These are phyloP conservation scores for Falco biarmicus DNA, from an alignment of 2,797 vertebrate genomes.

Conservation along the genomic window DNA sequence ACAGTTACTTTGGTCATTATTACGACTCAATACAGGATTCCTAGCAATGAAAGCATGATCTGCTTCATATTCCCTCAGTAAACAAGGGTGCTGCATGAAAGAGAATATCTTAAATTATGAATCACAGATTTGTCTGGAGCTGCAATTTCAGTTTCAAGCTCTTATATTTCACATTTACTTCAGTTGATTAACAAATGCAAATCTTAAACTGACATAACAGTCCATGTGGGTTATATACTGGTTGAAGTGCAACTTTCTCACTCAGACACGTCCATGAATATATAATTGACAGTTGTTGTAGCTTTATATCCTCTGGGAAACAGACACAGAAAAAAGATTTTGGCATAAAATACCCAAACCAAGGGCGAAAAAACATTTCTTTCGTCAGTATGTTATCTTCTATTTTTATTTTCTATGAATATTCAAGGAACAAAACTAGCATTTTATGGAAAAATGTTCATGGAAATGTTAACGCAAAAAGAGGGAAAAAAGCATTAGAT, in stretches of 20 bases:
- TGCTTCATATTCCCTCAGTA: background rate
- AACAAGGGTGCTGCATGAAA: background rate
- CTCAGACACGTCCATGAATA: background rate
- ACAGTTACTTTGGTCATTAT: background rate
- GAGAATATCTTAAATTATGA: background rate
- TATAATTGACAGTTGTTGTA: background rate
- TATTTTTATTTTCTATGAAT: conserved; percentile 8
- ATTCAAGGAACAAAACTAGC: background rate
- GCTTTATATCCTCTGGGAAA: background rate
- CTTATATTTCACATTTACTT: background rate
- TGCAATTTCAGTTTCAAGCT: background rate
- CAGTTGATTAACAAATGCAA: background rate
- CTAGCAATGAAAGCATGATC: background rate
- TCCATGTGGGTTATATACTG: background rate
- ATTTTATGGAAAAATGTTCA: background rate
- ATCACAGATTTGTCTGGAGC: background rate
- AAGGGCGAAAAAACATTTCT: background rate
- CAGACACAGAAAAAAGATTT: background rate
- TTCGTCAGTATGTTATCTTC: background rate
- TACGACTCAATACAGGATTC: background rate
- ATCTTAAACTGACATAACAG: background rate
- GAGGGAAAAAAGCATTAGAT: background rate
- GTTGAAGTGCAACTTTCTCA: background rate
- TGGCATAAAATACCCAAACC: background rate
- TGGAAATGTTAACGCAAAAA: background rate